A percentile compares a stretch with the other conserved stretches of the same genome.
Evolutionary conservation across 2,888 invertebrate species (phyloP).

Genomic region (Callinectes sapidus): DNA sequence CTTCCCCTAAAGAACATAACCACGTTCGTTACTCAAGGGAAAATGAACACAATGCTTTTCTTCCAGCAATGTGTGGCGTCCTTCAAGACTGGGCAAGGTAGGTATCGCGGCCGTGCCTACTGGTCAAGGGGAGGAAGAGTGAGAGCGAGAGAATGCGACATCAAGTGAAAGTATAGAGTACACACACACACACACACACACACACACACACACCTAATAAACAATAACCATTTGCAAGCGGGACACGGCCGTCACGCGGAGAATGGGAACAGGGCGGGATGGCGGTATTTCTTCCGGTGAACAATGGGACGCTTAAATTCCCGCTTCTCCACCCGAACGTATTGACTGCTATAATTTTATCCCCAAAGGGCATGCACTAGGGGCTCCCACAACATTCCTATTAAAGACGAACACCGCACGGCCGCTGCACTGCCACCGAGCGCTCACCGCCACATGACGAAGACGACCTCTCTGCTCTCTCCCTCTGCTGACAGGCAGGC

Average conservation of each 20-base stretch:
- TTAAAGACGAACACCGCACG: slow-evolving; percentile 19
- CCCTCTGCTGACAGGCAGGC: neutral
- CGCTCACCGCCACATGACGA: neutral
- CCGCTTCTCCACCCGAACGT: neutral
- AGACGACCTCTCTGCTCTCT: neutral
- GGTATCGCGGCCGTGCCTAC: neutral
- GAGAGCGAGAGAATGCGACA: neutral
- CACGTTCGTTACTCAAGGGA: neutral
- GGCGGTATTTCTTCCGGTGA: slow-evolving; percentile 34
- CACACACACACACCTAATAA: slow-evolving; percentile 31
- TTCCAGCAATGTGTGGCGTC: neutral
- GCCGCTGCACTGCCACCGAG: neutral
- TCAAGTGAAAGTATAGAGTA: slow-evolving; percentile 16
- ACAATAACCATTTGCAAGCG: neutral
- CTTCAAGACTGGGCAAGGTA: neutral
- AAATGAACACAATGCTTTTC: neutral
- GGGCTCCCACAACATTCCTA: neutral
- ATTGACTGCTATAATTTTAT: neutral
- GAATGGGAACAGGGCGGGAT: neutral
- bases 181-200: slow-evolving; percentile 39
- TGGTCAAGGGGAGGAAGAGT: neutral
- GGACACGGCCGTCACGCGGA: neutral
- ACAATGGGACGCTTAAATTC: slow-evolving; percentile 13
- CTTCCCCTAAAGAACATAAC: neutral
- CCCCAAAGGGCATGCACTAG: neutral